These are phyloP conservation scores for Megalops atlanticus DNA, from an alignment of 2,113 vertebrate genomes.

Conservation along the genomic window DNA sequence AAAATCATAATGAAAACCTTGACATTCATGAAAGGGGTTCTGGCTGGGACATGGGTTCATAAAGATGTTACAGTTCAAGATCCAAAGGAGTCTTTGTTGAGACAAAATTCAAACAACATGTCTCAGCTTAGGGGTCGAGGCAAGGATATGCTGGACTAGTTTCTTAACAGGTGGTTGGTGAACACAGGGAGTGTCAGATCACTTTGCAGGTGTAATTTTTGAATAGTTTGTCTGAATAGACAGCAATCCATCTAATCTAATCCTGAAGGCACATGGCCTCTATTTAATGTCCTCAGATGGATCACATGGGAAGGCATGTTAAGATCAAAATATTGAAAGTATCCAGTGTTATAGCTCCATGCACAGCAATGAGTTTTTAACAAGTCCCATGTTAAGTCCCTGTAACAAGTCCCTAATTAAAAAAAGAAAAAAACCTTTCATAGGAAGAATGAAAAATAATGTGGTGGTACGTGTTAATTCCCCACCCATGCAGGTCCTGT, in stretches of 20 bases:
- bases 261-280: too few species aligned
- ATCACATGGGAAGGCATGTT: neutral
- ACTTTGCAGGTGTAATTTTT: neutral
- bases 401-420: too few species aligned
- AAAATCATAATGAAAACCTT: constrained; percentile 27
- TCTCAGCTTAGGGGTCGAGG: neutral
- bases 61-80: neutral
- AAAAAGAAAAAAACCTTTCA: neutral
- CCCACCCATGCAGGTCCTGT: neutral
- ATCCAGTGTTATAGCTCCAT: neutral
- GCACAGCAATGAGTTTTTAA: neutral
- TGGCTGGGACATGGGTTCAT: neutral
- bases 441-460: neutral
- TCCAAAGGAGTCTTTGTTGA: constrained; percentile 9
- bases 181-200: neutral
- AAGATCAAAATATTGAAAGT: neutral
- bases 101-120: constrained; percentile 24
- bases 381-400: neutral
- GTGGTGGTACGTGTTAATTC: neutral
- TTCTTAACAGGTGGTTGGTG: neutral
- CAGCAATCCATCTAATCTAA: too few species aligned
- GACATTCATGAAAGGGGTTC: constrained; percentile 24
- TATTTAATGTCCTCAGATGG: too few species aligned
- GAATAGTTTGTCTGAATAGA: neutral
- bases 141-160: neutral